phyloP scores from a whole-genome alignment of 2,797 vertebrate species.

The Petrocephalus sullivani region DNA sequence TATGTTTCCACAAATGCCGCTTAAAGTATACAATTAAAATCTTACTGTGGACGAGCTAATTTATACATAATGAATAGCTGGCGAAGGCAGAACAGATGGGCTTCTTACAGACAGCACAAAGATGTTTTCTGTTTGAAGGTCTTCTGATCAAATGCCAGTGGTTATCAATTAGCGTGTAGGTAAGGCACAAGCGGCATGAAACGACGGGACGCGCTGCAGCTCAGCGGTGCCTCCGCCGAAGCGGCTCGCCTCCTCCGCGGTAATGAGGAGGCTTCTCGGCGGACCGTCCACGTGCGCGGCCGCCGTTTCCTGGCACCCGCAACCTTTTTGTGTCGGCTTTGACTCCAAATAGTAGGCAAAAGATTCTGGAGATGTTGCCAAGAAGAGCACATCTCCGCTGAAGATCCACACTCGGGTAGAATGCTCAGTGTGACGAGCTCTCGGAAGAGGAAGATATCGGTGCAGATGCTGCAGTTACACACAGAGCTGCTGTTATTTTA shows the following conservation, averaged over 20 bases:
- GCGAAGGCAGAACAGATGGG: conserved; percentile 65
- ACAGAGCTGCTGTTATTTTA: background rate
- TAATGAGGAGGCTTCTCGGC: conserved; percentile 28
- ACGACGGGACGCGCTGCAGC: background rate
- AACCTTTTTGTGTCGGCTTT: background rate
- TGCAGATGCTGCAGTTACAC: background rate
- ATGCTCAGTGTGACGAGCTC: background rate
- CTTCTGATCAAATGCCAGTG: conserved; percentile 70
- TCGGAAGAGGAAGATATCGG: background rate
- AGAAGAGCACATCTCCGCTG: background rate
- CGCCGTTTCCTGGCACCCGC: background rate
- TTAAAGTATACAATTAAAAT: conserved; percentile 60
- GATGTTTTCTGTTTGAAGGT: conserved; percentile 67
- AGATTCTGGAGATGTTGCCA: background rate
- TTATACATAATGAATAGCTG: conserved; percentile 64
- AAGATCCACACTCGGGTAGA: background rate
- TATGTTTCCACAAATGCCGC: conserved; percentile 10
- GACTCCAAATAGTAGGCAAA: background rate
- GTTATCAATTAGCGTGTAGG: conserved; percentile 65
- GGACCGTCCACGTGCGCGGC: background rate
- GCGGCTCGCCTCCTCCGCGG: conserved; percentile 32
- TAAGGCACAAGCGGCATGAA: conserved; percentile 55
- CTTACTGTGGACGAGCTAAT: conserved; percentile 59
- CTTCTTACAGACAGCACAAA: conserved; percentile 64
- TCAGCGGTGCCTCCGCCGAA: conserved; percentile 2